Evolutionary conservation across 2,113 vertebrate genomes (phyloP).

Genomic region (Sigmodon hispidus): DNA sequence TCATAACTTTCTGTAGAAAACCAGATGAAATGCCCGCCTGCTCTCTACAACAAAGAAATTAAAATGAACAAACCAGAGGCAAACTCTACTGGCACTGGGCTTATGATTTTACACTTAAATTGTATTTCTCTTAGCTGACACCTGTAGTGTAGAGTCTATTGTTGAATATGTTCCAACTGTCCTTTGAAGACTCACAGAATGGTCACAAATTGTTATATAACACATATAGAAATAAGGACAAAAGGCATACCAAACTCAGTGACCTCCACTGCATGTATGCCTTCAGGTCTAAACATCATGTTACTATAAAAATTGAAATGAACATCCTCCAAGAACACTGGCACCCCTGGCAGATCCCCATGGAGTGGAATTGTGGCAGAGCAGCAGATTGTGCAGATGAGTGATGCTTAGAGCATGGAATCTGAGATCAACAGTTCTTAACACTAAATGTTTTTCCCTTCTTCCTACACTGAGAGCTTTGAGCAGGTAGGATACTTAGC

Average conservation of each 20-base stretch:
- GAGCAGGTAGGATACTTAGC: not conserved
- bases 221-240: not conserved
- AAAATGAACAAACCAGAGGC: not conserved
- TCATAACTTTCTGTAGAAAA: slow-evolving; percentile 22
- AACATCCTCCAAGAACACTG: not conserved
- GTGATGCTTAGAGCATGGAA: not conserved
- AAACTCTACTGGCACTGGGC: not conserved
- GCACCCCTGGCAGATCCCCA: not conserved
- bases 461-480: not conserved
- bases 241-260: not conserved
- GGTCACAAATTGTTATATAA: not conserved
- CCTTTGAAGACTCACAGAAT: slow-evolving; percentile 22
- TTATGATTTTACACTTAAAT: not conserved
- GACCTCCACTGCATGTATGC: not conserved
- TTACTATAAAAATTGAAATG: not conserved
- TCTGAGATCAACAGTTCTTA: not conserved
- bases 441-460: not conserved
- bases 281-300: not conserved
- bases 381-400: not conserved
- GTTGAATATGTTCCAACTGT: not conserved
- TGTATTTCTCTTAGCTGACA: not conserved
- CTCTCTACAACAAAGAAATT: slow-evolving; percentile 30
- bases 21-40: not conserved
- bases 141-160: not conserved
- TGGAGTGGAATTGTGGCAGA: not conserved